Percentiles rank a stretch among this genome's conserved stretches.
Conservation (phyloP, 2,888 invertebrate genomes). For the Lamellibrachia columna region DNA sequence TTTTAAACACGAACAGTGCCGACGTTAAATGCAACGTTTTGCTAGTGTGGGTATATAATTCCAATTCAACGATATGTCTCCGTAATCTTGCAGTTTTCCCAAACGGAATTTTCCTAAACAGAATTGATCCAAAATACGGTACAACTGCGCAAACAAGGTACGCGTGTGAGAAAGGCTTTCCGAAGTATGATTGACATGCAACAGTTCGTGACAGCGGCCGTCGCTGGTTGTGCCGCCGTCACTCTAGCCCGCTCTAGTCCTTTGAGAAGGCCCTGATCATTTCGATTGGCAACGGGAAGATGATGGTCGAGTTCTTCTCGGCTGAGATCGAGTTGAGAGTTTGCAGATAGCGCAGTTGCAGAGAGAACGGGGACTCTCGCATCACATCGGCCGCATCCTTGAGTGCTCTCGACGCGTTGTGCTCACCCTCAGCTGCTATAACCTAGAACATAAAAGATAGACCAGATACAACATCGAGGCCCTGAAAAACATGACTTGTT, state of each 20-base stretch:
- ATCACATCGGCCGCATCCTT: slow-evolving; percentile 95
- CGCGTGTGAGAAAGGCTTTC: not conserved
- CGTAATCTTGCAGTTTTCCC: not conserved
- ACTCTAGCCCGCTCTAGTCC: not conserved
- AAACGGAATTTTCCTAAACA: not conserved
- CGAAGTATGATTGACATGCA: not conserved
- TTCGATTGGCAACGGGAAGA: slow-evolving; percentile 88
- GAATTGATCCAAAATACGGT: not conserved
- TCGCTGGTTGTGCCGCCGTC: not conserved
- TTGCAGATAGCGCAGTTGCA: slow-evolving; percentile 91
- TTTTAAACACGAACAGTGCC: not conserved
- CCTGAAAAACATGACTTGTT: not conserved
- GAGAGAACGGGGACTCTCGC: slow-evolving; percentile 89
- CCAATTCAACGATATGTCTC: not conserved
- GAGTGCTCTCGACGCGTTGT: slow-evolving; percentile 89
- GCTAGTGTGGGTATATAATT: not conserved
- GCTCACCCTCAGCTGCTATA: slow-evolving; percentile 94
- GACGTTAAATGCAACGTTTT: not conserved
- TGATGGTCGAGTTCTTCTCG: slow-evolving; percentile 96
- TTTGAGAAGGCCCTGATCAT: slow-evolving; percentile 20
- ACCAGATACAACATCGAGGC: not conserved
- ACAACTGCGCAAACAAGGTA: not conserved
- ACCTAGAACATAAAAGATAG: slow-evolving; percentile 71
- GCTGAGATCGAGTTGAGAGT: slow-evolving; percentile 94
- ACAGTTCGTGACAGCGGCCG: not conserved